Conservation (phyloP, 2,797 vertebrate genomes). For the Hemibagrus guttatus region DNA sequence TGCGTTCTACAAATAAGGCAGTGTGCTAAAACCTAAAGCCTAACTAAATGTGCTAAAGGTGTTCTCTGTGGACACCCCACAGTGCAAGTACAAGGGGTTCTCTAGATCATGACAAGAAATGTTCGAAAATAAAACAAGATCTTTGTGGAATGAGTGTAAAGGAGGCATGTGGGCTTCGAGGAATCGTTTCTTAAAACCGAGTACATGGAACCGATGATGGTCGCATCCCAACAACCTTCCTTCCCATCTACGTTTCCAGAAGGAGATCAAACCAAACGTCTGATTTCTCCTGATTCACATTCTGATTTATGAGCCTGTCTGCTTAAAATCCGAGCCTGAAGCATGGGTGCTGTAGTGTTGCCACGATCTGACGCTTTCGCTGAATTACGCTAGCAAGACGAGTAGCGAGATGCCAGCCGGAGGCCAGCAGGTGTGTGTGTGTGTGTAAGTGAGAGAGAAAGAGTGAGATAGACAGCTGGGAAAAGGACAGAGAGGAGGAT, state of each 20-base stretch:
- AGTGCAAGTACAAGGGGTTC: conserved; percentile 18
- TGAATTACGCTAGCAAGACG: background rate
- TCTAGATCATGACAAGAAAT: background rate
- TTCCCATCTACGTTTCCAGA: background rate
- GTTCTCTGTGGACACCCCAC: conserved; percentile 30
- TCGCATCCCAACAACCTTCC: background rate
- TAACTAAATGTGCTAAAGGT: too few relatives aligned
- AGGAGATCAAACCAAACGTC: background rate
- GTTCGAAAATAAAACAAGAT: background rate
- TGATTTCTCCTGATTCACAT: background rate
- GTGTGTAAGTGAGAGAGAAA: background rate
- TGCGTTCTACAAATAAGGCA: conserved; percentile 59
- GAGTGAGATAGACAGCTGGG: conserved; percentile 6
- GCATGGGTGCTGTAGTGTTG: conserved; percentile 48
- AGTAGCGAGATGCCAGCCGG: conserved; percentile 26
- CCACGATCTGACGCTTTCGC: conserved; percentile 16
- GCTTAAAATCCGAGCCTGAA: conserved; percentile 27
- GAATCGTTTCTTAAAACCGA: conserved; percentile 3
- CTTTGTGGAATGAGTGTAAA: conserved; percentile 33
- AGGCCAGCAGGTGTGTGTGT: background rate
- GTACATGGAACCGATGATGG: background rate
- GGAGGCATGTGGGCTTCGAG: background rate
- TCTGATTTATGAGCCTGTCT: background rate
- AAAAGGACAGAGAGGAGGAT: conserved; percentile 18
- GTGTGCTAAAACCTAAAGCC: conserved; percentile 57